A percentile compares a stretch with the other conserved stretches of the same genome.
Conservation (phyloP, 2,888 invertebrate species). For the Trichopoda pennipes region DNA sequence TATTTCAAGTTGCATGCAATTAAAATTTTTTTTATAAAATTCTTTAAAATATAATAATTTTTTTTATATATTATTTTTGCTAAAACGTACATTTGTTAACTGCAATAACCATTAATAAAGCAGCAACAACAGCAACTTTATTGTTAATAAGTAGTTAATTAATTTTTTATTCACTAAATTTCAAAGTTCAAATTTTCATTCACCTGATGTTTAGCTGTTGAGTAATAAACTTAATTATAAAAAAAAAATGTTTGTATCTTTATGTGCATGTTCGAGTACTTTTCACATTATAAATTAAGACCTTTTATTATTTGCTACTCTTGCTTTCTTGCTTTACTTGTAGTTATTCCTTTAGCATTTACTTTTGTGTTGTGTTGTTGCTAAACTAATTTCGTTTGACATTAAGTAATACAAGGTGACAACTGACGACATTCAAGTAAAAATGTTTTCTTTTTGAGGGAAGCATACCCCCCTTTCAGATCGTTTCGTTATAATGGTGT, state of each 20-base stretch:
- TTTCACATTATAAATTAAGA: constrained; percentile 59
- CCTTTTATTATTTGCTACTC: no score
- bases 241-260: constrained; percentile 17
- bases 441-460: constrained; percentile 21
- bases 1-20: no score
- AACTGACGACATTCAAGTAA: constrained; percentile 74
- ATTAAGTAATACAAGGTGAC: constrained; percentile 74
- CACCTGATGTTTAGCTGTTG: background rate
- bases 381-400: constrained; percentile 74
- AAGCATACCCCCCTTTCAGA: constrained; percentile 23
- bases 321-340: constrained; percentile 10
- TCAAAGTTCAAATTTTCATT: constrained; percentile 35
- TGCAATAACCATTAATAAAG: no score
- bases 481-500: background rate
- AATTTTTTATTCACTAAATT: background rate
- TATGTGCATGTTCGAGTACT: constrained; percentile 27
- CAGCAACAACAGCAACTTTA: no score
- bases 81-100: no score
- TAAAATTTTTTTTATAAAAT: no score
- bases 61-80: no score
- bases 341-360: background rate
- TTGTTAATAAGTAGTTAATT: no score
- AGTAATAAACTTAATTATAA: constrained; percentile 56
- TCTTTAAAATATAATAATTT: no score
- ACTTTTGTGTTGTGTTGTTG: constrained; percentile 49